phyloP scores from a whole-genome alignment of 1,140 invertebrate genomes.

The Elysia chlorotica region DNA sequence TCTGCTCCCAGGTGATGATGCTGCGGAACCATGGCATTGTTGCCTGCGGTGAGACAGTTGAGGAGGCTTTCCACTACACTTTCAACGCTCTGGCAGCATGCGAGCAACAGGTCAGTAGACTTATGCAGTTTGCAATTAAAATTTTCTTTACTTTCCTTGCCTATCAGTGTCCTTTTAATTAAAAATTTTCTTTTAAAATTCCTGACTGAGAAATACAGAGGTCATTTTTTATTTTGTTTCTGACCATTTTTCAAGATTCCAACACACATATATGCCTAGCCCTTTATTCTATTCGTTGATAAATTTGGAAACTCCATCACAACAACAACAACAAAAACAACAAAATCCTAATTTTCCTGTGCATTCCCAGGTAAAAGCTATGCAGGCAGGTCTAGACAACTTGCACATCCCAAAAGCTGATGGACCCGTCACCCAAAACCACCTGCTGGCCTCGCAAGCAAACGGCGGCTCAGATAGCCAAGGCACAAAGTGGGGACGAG shows the following conservation, averaged over 20 bases:
- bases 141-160: neutral
- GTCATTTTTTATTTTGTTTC: neutral
- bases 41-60: conserved; percentile 93
- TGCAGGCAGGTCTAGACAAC: conserved; percentile 84
- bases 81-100: conserved; percentile 84
- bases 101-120: conserved; percentile 72
- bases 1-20: conserved; percentile 76
- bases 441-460: conserved; percentile 54
- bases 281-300: neutral
- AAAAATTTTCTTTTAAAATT: neutral
- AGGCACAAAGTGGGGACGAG: conserved; percentile 83
- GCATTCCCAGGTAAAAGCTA: conserved; percentile 71
- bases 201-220: neutral
- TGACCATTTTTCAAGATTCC: neutral
- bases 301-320: neutral
- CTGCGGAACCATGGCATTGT: conserved; percentile 93
- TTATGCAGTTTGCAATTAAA: neutral
- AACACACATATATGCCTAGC: neutral
- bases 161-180: neutral
- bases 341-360: neutral
- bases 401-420: conserved; percentile 81
- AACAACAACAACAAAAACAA: too few relatives aligned
- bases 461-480: conserved; percentile 65
- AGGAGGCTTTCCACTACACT: conserved; percentile 94
- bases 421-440: conserved; percentile 61